A percentile compares a stretch with the other conserved stretches of the same genome.
These are phyloP conservation scores for Riptortus pedestris DNA, from an alignment of 1,140 invertebrate species.

Conservation along the genomic window DNA sequence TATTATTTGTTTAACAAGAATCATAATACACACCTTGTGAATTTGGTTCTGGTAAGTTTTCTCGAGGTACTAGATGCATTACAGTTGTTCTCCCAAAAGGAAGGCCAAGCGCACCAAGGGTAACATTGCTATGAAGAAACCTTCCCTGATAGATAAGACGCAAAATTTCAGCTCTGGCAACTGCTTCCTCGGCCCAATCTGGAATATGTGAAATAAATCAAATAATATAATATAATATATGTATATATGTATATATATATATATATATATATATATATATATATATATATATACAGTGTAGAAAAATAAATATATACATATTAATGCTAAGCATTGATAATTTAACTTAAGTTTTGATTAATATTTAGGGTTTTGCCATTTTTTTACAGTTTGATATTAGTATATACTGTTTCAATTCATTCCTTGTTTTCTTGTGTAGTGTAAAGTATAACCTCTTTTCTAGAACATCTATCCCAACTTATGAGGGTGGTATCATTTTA, in stretches of 20 bases:
- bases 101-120: constrained; percentile 89
- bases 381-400: too few relatives aligned
- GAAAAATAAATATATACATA: not conserved
- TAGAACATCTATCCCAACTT: too few relatives aligned
- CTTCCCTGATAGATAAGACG: constrained; percentile 98
- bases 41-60: constrained; percentile 97
- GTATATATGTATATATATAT: too few relatives aligned
- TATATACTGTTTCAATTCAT: too few relatives aligned
- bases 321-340: too few relatives aligned
- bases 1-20: too few relatives aligned
- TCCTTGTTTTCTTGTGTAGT: too few relatives aligned
- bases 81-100: constrained; percentile 94
- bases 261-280: too few relatives aligned
- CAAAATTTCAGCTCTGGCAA: constrained; percentile 91
- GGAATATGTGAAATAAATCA: constrained; percentile 40
- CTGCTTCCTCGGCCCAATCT: constrained; percentile 94
- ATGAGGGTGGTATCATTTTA: too few relatives aligned
- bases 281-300: not conserved
- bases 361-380: too few relatives aligned
- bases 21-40: constrained; percentile 94
- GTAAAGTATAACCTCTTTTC: too few relatives aligned
- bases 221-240: constrained; percentile 21
- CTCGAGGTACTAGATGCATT: constrained; percentile 98
- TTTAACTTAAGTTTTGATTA: too few relatives aligned
- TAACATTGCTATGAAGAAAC: constrained; percentile 98